Base-by-base conservation (phyloP, 2,113 vertebrate species). In the Falco punctatus region DNA sequence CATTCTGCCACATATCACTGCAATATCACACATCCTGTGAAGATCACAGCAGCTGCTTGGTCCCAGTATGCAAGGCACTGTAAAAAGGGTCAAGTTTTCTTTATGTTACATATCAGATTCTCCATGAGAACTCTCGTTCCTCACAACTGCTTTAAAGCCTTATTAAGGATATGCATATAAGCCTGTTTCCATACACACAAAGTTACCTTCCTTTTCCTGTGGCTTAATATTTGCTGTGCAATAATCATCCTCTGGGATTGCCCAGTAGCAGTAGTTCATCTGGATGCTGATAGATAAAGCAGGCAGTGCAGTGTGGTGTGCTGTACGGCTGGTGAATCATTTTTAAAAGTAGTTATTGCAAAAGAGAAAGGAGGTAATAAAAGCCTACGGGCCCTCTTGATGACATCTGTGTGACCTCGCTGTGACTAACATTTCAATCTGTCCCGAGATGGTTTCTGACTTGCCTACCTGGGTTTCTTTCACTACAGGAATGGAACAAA, bases 211-310 rank as follows among this genome's bases (percentile, higher is more conserved):
- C 61, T 33, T 59, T 92, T 94, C 67, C 71, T 55, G 77, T 8
- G 51, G n/a, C 6, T 94, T 85, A 75, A 70, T 55, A 8, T 11
- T 15, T 71, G 57, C 87, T 55, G 1, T 85, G 86, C 77, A 95
- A 94, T 40, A 69, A 38, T 21, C 81, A 84, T 94, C 79, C 81
- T 35, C 33, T 15, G 16, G 70, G 67, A 74, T 26, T 65, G 38
- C 81, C 84, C 92, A 14, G 79, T 95, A 94, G 88, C 75, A 90
- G 52, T 26, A 85, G 62, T 22, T 89, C 69, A 55, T 78, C 81
- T 88, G 90, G 44, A 80, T n/a, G 64, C 64, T 96, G 89, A 96
- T 95, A n/a, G 91, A 81, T 66, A 96, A 97, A 96, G 81, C 94
- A 93, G 91, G 81, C 94, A 93, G 91, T 44, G 59, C 59, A 62